phyloP scores from a whole-genome alignment of 1,140 invertebrate species.

The Ridgeia piscesae region DNA sequence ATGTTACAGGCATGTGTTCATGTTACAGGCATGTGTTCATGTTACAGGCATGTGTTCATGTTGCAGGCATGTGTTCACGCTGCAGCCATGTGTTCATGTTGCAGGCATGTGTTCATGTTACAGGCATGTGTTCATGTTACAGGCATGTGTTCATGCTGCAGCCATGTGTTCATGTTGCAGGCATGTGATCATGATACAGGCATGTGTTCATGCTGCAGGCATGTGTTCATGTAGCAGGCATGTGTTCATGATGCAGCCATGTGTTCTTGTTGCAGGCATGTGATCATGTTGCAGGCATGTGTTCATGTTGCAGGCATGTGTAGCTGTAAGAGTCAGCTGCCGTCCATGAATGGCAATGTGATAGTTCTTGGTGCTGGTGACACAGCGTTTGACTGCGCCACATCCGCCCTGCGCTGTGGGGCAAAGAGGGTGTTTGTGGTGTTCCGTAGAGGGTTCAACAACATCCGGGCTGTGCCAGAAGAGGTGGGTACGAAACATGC shows the following conservation, averaged over 20 bases:
- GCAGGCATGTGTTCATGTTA: background rate
- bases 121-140: background rate
- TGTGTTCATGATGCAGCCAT: background rate
- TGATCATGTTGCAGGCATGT: constrained; percentile 9
- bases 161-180: background rate
- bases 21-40: too few relatives aligned
- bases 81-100: background rate
- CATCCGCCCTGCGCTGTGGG: constrained; percentile 92
- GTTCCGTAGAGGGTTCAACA: constrained; percentile 88
- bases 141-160: background rate
- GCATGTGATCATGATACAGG: too few relatives aligned
- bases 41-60: too few relatives aligned
- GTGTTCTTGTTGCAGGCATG: background rate
- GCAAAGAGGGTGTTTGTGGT: constrained; percentile 88
- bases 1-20: too few relatives aligned
- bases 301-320: constrained; percentile 70
- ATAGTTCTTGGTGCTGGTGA: constrained; percentile 95
- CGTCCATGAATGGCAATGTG: constrained; percentile 80
- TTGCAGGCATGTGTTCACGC: background rate
- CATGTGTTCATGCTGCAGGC: background rate
- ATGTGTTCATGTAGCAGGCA: background rate
- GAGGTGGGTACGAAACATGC: constrained; percentile 68
- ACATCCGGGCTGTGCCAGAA: constrained; percentile 94
- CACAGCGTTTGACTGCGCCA: constrained; percentile 98
- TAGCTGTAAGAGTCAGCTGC: constrained; percentile 72